Evolutionary conservation across 2,888 invertebrate species (phyloP).

Genomic region (Zygogramma bicolorata): DNA sequence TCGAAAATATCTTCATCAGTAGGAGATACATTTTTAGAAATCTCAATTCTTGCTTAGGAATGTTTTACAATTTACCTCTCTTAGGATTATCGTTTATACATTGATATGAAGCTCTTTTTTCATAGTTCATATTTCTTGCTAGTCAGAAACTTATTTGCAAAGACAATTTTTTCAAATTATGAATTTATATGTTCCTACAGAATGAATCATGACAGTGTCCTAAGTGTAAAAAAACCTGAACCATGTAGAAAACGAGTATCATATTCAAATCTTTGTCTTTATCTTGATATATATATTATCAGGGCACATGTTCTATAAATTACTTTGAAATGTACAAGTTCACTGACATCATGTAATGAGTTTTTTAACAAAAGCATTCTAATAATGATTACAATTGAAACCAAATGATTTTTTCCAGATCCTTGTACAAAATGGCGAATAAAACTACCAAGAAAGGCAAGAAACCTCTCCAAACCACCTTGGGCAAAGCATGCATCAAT

Average conservation of each 20-base stretch:
- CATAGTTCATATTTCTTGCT: too few species aligned
- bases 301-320: not conserved
- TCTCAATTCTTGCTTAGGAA: too few species aligned
- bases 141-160: too few species aligned
- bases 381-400: not conserved
- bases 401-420: not conserved
- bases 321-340: not conserved
- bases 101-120: too few species aligned
- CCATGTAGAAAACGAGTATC: too few species aligned
- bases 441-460: conserved; percentile 53
- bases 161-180: too few species aligned
- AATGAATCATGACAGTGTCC: not conserved
- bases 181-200: too few species aligned
- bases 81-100: too few species aligned
- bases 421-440: conserved; percentile 43
- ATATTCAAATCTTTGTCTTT: too few species aligned
- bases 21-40: not conserved
- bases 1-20: not conserved
- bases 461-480: conserved; percentile 58
- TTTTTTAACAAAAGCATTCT: not conserved
- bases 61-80: too few species aligned
- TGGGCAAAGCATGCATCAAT: conserved; percentile 55
- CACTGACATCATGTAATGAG: not conserved
- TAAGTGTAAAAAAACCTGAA: too few species aligned
- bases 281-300: not conserved